Evolutionary conservation across 2,888 invertebrate genomes (phyloP).

Genomic region (Pycnomerus fuliginosus): DNA sequence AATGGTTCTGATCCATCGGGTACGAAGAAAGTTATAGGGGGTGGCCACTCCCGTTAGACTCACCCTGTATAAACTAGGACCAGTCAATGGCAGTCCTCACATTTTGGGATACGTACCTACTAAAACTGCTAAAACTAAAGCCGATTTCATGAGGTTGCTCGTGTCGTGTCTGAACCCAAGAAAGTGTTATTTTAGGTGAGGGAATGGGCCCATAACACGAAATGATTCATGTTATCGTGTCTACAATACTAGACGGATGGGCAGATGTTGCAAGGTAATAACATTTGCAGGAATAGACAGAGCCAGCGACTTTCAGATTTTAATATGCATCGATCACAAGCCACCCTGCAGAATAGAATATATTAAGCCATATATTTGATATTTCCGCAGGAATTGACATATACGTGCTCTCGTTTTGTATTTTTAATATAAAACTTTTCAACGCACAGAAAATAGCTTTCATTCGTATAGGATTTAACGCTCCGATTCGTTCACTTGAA

Average conservation of each 20-base stretch:
- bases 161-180: conserved; percentile 30
- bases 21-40: too few relatives aligned
- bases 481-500: not conserved
- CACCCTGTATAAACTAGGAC: too few relatives aligned
- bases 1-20: too few relatives aligned
- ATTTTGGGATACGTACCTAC: too few relatives aligned
- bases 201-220: conserved; percentile 33
- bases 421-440: conserved; percentile 25
- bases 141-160: too few relatives aligned
- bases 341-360: conserved; percentile 14
- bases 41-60: too few relatives aligned
- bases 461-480: not conserved
- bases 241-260: conserved; percentile 23
- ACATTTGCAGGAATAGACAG: conserved; percentile 20
- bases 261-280: conserved; percentile 25
- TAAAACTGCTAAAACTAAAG: too few relatives aligned
- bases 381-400: conserved; percentile 30
- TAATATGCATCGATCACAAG: conserved; percentile 26
- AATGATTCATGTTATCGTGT: conserved; percentile 31
- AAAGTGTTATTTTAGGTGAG: conserved; percentile 35
- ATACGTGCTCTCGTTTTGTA: conserved; percentile 21
- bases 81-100: too few relatives aligned
- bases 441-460: conserved; percentile 1
- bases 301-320: conserved; percentile 20
- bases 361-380: conserved; percentile 33